phyloP scores from a whole-genome alignment of 1,140 invertebrate genomes.

The Sitodiplosis mosellana region DNA sequence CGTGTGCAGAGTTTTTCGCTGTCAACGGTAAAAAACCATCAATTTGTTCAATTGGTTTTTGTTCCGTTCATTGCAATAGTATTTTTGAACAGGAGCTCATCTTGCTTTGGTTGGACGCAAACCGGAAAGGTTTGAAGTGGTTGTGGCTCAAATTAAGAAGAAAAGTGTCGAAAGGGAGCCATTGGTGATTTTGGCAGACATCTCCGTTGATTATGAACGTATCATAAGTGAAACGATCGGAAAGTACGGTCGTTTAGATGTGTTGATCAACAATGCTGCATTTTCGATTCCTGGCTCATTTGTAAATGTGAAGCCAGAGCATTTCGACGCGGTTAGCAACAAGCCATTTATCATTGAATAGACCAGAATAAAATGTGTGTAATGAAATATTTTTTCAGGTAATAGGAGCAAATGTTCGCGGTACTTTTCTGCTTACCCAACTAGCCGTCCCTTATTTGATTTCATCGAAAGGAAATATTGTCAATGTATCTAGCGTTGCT shows the following conservation, averaged over 20 bases:
- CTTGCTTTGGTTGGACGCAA: conserved; percentile 62
- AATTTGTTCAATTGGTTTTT: no score
- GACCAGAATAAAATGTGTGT: no score
- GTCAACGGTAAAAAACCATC: no score
- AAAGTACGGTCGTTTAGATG: conserved; percentile 51
- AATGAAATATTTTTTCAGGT: no score
- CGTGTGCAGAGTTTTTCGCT: conserved; percentile 57
- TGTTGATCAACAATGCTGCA: conserved; percentile 77
- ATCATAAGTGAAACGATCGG: conserved; percentile 50
- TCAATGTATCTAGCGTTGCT: conserved; percentile 81
- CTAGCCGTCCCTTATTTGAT: conserved; percentile 67
- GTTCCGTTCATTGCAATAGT: no score
- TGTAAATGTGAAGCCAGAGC: conserved; percentile 61
- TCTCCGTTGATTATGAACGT: conserved; percentile 54
- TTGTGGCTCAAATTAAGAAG: conserved; percentile 37
- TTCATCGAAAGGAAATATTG: conserved; percentile 47
- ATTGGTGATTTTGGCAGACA: conserved; percentile 28
- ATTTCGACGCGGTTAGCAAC: conserved; percentile 66
- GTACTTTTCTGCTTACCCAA: conserved; percentile 68
- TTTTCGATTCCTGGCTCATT: conserved; percentile 63
- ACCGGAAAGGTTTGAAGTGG: conserved; percentile 32
- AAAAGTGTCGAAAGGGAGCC: neutral
- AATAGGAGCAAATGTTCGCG: conserved; percentile 73
- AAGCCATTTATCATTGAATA: no score
- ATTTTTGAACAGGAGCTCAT: conserved; percentile 50